These are phyloP conservation scores for Acanthochromis polyacanthus DNA, from an alignment of 2,113 vertebrate species.

Conservation along the genomic window DNA sequence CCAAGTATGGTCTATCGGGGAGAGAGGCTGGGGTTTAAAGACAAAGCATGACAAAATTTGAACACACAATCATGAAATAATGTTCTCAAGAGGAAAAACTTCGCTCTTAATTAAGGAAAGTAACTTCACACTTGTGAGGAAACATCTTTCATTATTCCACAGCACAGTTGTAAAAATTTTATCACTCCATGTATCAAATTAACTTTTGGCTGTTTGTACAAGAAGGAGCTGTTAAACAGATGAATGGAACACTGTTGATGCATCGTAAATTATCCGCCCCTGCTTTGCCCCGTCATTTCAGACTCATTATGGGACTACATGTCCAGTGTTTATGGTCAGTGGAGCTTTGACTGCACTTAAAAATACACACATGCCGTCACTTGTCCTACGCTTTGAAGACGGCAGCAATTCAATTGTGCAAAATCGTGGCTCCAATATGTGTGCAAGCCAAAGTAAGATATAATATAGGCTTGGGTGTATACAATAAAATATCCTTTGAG, in stretches of 20 bases:
- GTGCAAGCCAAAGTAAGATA: neutral
- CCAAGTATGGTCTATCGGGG: no score
- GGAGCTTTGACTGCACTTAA: neutral
- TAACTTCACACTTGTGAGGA: neutral
- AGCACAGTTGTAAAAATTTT: neutral
- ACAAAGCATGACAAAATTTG: no score
- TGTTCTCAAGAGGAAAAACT: no score
- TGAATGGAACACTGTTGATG: neutral
- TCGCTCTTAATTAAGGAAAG: no score
- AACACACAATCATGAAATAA: no score
- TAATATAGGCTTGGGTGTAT: no score
- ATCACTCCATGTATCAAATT: neutral
- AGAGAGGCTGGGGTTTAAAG: no score
- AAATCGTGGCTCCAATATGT: neutral
- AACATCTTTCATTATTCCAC: neutral
- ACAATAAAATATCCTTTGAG: no score
- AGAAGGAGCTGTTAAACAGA: neutral
- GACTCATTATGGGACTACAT: constrained; percentile 4
- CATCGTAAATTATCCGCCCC: constrained; percentile 7
- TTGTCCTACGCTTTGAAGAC: neutral
- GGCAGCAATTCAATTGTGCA: neutral
- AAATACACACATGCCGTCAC: neutral
- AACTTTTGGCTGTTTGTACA: neutral
- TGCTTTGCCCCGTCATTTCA: constrained; percentile 13
- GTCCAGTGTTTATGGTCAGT: constrained; percentile 2